Conservation (phyloP, 2,888 invertebrate species). For the Agrochola lychnidis region DNA sequence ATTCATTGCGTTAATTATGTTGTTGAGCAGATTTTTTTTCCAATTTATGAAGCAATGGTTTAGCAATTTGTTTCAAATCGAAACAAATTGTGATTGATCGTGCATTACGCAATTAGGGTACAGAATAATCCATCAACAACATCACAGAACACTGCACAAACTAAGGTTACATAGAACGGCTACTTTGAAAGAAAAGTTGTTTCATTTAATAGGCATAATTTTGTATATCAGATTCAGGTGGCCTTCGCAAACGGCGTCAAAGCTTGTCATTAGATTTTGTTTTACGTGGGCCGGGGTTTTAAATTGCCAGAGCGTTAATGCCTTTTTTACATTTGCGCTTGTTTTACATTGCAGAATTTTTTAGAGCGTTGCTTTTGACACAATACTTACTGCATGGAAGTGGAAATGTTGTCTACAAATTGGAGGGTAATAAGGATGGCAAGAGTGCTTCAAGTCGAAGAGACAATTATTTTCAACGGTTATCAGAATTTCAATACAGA, state of each 20-base stretch:
- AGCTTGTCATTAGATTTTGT: constrained; percentile 66
- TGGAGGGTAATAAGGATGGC: constrained; percentile 4
- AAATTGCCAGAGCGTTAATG: constrained; percentile 55
- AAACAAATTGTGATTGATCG: too few relatives aligned
- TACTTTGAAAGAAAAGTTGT: constrained; percentile 45
- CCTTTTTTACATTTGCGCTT: constrained; percentile 50
- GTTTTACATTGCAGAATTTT: constrained; percentile 36
- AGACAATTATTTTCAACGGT: constrained; percentile 1
- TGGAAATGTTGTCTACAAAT: constrained; percentile 1
- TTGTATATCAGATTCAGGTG: constrained; percentile 61
- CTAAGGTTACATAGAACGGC: constrained; percentile 21
- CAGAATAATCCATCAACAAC: constrained; percentile 8
- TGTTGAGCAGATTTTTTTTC: too few relatives aligned
- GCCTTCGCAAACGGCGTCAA: constrained; percentile 60
- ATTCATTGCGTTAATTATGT: too few relatives aligned
- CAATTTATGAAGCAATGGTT: too few relatives aligned
- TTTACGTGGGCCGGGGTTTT: constrained; percentile 47
- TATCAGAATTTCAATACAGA: background rate
- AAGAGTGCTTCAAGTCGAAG: background rate
- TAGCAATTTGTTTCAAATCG: too few relatives aligned
- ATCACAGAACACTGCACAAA: constrained; percentile 9
- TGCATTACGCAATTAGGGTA: too few relatives aligned
- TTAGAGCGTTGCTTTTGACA: constrained; percentile 5
- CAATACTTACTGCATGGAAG: constrained; percentile 17
- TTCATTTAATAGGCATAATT: constrained; percentile 57